Evolutionary conservation across 2,888 invertebrate genomes (phyloP).

Genomic region (Empis stercorea): DNA sequence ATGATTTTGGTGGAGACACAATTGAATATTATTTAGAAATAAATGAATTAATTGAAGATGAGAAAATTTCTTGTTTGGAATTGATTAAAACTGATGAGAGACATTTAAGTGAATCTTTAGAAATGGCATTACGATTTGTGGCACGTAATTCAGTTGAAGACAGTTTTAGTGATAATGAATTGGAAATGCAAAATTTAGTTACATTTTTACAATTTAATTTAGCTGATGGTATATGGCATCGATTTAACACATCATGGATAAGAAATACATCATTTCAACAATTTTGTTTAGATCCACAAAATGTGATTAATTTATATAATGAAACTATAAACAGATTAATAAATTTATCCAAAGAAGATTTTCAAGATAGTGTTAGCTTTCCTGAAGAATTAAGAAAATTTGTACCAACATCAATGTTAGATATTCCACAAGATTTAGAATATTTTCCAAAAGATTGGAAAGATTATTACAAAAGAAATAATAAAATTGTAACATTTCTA

Average conservation of each 20-base stretch:
- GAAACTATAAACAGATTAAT: conserved; percentile 49
- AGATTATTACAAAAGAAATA: conserved; percentile 35
- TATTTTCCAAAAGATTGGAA: conserved; percentile 52
- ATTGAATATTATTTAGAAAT: conserved; percentile 15
- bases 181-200: conserved; percentile 45
- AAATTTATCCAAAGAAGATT: conserved; percentile 44
- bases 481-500: conserved; percentile 41
- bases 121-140: conserved; percentile 26
- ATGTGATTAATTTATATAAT: conserved; percentile 51
- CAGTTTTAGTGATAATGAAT: conserved; percentile 26
- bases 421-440: conserved; percentile 50
- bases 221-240: conserved; percentile 49
- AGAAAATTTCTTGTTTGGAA: conserved; percentile 32
- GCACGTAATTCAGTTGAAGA: conserved; percentile 35
- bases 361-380: conserved; percentile 48
- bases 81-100: conserved; percentile 13
- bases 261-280: conserved; percentile 28
- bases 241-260: conserved; percentile 30
- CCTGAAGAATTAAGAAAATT: conserved; percentile 49
- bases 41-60: conserved; percentile 30
- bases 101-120: conserved; percentile 27
- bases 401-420: conserved; percentile 35
- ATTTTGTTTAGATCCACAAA: conserved; percentile 36
- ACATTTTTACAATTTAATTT: conserved; percentile 44
- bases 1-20: conserved; percentile 4